Evolutionary conservation across 2,888 invertebrate genomes (phyloP).

Genomic region (Drosophila tripunctata): DNA sequence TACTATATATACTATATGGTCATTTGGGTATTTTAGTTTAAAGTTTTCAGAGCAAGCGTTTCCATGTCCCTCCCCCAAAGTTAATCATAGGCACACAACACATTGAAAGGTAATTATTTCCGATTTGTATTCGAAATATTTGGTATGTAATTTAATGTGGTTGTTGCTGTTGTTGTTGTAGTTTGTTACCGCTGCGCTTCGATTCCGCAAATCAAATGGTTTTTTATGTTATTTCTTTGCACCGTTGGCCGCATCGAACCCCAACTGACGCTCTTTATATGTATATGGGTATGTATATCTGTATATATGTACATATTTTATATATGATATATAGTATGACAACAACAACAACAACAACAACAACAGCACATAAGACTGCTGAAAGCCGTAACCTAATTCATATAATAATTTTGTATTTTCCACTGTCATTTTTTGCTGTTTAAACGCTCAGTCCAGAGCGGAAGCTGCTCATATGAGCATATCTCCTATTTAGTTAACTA

Average conservation of each 20-base stretch:
- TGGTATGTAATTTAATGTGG: slow-evolving; percentile 30
- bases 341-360: slow-evolving; percentile 17
- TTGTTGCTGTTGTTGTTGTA: slow-evolving; percentile 11
- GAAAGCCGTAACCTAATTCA: slow-evolving; percentile 57
- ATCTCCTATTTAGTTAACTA: slow-evolving; percentile 51
- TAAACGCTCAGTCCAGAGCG: slow-evolving; percentile 50
- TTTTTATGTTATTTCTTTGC: slow-evolving; percentile 16
- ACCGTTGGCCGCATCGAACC: slow-evolving; percentile 21
- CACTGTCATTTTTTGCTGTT: slow-evolving; percentile 45
- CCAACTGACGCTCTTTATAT: neutral
- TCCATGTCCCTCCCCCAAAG: neutral
- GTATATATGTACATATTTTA: neutral
- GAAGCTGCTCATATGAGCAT: slow-evolving; percentile 75
- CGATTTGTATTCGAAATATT: slow-evolving; percentile 44
- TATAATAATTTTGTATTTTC: slow-evolving; percentile 62
- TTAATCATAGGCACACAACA: slow-evolving; percentile 14
- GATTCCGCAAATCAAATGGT: slow-evolving; percentile 46
- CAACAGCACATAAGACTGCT: slow-evolving; percentile 15
- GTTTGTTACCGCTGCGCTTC: slow-evolving; percentile 39
- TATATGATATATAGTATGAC: slow-evolving; percentile 6
- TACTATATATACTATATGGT: no score
- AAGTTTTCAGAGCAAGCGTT: neutral
- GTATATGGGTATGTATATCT: no score
- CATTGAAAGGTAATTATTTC: slow-evolving; percentile 35
- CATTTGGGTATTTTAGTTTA: neutral